Evolutionary conservation across 2,797 vertebrate species (phyloP), one percentile per base, ranked within the genome.

Genomic region (Menidia menidia): DNA sequence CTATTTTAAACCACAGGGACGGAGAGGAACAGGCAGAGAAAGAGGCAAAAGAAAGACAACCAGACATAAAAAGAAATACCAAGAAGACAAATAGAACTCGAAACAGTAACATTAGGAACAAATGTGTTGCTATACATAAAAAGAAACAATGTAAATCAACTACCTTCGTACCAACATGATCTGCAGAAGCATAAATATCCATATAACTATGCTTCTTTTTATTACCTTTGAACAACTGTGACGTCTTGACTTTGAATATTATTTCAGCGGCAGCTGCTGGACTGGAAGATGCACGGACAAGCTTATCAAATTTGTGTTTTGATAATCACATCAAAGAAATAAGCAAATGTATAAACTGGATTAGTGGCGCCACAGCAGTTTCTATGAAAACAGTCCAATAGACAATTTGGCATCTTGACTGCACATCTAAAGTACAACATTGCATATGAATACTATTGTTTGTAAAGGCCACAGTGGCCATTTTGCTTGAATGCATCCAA

Each of bases 1-100:
- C 83, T 88, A 85, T 88, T 91, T 89, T 80, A 86, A 87, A 89
- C 80, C 77, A 77, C 75, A 70, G 75, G 71, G 81, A 83, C 52
- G n/a, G 50, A 45, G 43, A 56, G 0, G 25, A 58, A 62, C 68
- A 75, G 25, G 35, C 11, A 51, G 51, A 63, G 44, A 9, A 7
- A 30, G 32, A 31, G 54, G 12, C 16, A 47, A 69, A 65, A 73
- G 54, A 55, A 56, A 66, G 47, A 70, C 15, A 18, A 6, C 60
- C 9, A 55, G 59, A 59, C 45, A 48, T 47, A 47, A 47, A 47
- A n/a, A 50, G 50, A 60, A 9, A 74, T 31, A 62, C 5, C 54
- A 15, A 47, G 25, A 32, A 48, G 61, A 73, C 0, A 6, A n/a
- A 61, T 52, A 64, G 53, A 63, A 39, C 45, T 10, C 47, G 58